Percentiles rank a stretch among this genome's conserved stretches.
phyloP scores from a whole-genome alignment of 1,140 invertebrate species.

The Caenorhabditis latens region DNA sequence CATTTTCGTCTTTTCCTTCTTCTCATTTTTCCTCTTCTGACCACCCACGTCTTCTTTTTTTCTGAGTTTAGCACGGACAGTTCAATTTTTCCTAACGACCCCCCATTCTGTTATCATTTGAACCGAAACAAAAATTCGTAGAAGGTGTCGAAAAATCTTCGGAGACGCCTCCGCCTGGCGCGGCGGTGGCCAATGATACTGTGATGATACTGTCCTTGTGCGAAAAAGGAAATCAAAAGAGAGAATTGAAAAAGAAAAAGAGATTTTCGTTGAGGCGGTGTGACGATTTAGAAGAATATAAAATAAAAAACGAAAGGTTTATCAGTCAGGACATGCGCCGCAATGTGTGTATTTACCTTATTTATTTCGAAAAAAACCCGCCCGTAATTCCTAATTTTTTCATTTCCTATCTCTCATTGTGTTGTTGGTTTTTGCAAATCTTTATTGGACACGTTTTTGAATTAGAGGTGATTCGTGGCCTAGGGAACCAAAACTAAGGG shows the following conservation, averaged over 20 bases:
- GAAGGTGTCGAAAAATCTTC: background rate
- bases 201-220: slow-evolving; percentile 11
- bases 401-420: too few relatives aligned
- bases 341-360: background rate
- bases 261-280: slow-evolving; percentile 2
- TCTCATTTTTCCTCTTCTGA: background rate
- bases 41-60: too few relatives aligned
- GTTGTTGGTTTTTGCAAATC: too few relatives aligned
- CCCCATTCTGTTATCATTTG: background rate
- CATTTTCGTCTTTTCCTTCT: background rate
- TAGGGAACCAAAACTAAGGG: too few relatives aligned
- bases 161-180: background rate
- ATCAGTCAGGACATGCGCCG: background rate
- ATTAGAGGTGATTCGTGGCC: too few relatives aligned
- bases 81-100: background rate
- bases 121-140: too few relatives aligned
- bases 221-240: background rate
- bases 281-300: slow-evolving; percentile 27
- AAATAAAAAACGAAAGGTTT: background rate
- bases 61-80: background rate
- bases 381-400: background rate
- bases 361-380: background rate
- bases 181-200: background rate
- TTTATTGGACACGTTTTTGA: too few relatives aligned
- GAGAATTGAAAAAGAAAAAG: background rate